Evolutionary conservation across 1,140 invertebrate genomes (phyloP).

Genomic region (Microplitis demolitor): DNA sequence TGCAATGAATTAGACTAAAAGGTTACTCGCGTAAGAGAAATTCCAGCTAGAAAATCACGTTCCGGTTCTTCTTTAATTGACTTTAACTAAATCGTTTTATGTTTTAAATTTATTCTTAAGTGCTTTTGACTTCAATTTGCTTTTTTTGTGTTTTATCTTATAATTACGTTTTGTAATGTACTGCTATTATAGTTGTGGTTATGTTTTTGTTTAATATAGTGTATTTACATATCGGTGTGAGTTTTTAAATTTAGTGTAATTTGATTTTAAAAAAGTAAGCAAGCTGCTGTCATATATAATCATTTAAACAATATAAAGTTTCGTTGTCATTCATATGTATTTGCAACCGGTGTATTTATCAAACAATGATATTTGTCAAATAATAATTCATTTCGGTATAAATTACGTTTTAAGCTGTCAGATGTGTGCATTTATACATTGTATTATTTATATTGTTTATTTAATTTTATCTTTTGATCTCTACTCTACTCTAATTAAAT

Average conservation of each 20-base stretch:
- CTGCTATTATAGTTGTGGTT: too few relatives aligned
- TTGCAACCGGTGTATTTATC: conserved; percentile 6
- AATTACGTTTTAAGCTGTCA: background rate
- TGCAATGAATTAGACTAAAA: conserved; percentile 16
- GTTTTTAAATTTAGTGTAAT: too few relatives aligned
- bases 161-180: too few relatives aligned
- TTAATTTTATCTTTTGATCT: background rate
- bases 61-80: background rate
- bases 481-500: background rate
- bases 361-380: background rate
- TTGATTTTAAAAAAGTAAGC: too few relatives aligned
- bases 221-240: background rate
- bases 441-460: background rate
- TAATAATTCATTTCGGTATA: conserved; percentile 17
- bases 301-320: too few relatives aligned
- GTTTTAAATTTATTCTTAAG: background rate
- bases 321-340: background rate
- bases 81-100: background rate
- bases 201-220: background rate
- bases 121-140: background rate
- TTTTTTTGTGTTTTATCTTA: background rate
- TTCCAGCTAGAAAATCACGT: background rate
- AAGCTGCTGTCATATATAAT: too few relatives aligned
- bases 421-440: background rate
- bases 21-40: background rate